Percentiles rank a stretch among this genome's conserved stretches.
Conservation (phyloP, 2,113 vertebrate species). For the Sitta europaea region DNA sequence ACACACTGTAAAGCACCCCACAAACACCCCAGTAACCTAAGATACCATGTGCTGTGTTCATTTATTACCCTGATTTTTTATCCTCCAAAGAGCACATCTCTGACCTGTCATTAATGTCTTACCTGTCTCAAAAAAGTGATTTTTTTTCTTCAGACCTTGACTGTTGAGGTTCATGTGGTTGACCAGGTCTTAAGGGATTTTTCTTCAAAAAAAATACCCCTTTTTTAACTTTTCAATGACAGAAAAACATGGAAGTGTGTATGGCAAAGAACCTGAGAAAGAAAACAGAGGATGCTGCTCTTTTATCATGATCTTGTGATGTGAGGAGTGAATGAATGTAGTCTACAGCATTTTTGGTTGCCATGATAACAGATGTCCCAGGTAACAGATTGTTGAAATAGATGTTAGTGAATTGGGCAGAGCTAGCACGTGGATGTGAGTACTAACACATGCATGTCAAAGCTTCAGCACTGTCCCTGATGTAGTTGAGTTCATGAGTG, state of each 20-base stretch:
- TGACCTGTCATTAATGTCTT: not conserved
- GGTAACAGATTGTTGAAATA: not conserved
- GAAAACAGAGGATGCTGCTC: not conserved
- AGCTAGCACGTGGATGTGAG: not conserved
- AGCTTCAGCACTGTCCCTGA: not conserved
- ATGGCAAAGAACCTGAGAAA: not conserved
- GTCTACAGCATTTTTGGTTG: not conserved
- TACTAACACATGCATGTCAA: not conserved
- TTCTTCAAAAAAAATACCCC: not conserved
- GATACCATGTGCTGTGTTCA: not conserved
- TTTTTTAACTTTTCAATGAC: not conserved
- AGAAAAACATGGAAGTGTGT: not conserved
- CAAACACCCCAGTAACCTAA: not conserved
- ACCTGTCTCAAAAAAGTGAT: not conserved
- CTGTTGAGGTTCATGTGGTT: not conserved
- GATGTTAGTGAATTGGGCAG: not conserved
- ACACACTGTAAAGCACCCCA: not conserved
- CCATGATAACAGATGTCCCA: not conserved
- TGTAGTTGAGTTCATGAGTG: rapidly evolving
- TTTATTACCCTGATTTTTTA: not conserved
- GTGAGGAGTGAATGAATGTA: not conserved
- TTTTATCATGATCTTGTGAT: not conserved
- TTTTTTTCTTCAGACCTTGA: not conserved
- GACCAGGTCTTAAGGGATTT: not conserved
- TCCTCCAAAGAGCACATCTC: not conserved